Evolutionary conservation across 2,797 vertebrate species (phyloP), one percentile per base, ranked within the genome.

Genomic region (Diplodus sargus): DNA sequence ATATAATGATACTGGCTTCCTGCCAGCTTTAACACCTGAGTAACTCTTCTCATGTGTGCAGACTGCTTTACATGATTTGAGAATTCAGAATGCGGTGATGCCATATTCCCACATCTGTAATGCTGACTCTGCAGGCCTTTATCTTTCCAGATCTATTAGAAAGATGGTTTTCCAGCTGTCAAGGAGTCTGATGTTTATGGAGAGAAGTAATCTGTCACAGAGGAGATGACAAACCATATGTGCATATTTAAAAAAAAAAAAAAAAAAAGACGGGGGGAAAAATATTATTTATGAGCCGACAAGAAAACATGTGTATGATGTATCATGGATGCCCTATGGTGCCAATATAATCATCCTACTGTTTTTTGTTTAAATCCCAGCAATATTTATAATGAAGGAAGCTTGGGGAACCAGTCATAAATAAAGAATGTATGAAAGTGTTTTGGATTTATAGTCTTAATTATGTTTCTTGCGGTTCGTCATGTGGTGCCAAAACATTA

Each of bases 61-160:
- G 28, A 25, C 15, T 60, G 57, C 45, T 51, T 53, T 4, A 45
- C 30, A 70, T 60, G 57, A 70, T 74, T 59, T 48, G 53, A 78
- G 48, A 76, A 76, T 45, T 74, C 42, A 64, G 34, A 79, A 82
- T 82, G 39, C 58, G 54, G 63, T 73, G 45, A 51, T 62, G 39
- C 58, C 23, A 39, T 61, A 68, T 67, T 42, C 53, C 20, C 57
- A 59, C 56, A 70, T 65, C 22, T 65, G 28, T 47, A 18, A 25
- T 63, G 74, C 68, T 80, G 77, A 82, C 61, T 81, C 30, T 16
- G 61, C 73, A 34, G n/a, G 23, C 25, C 34, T 18, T 3, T 64
- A 13, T 79, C 63, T 71, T 62, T 57, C 28, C 15, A 48, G 25
- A 82, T 80, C 22, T 70, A 39, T 3, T 12, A 56, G 48, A 66